These are phyloP conservation scores for Beaufortia kweichowensis DNA, from an alignment of 2,113 vertebrate species.

Conservation along the genomic window DNA sequence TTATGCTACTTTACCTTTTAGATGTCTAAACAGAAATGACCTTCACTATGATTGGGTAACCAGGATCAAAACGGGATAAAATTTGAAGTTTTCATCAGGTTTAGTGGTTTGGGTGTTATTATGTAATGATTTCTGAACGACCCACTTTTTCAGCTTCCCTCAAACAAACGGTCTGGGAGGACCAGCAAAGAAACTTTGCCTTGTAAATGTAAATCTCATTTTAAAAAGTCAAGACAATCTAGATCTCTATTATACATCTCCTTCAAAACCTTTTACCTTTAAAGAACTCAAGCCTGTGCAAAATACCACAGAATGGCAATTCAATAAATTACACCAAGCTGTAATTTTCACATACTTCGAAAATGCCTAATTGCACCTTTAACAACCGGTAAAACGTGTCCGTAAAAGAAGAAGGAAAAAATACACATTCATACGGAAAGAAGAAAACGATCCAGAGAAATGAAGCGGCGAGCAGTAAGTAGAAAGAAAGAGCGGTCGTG, in stretches of 20 bases:
- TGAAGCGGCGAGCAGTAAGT: neutral
- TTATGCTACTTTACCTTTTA: too few species aligned
- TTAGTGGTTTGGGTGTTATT: neutral
- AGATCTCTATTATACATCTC: conserved; percentile 6
- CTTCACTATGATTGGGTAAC: neutral
- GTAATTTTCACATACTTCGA: conserved; percentile 18
- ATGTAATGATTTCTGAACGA: neutral
- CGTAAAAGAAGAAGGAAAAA: neutral
- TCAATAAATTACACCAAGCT: conserved; percentile 12
- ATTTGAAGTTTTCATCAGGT: too few species aligned
- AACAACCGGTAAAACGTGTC: conserved; percentile 4
- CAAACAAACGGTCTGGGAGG: too few species aligned
- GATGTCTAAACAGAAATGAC: too few species aligned
- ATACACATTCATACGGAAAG: neutral
- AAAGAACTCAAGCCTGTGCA: neutral
- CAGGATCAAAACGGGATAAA: too few species aligned
- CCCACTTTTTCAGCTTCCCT: neutral
- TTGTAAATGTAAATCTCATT: neutral
- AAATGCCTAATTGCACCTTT: conserved; percentile 9
- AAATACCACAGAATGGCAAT: conserved; percentile 38
- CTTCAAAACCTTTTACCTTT: conserved; percentile 32
- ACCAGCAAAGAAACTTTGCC: neutral
- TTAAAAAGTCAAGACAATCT: conserved; percentile 10
- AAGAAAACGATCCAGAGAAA: neutral
- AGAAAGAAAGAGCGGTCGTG: neutral